Evolutionary conservation across 2,888 invertebrate genomes (phyloP).

Genomic region (Nebria salina): DNA sequence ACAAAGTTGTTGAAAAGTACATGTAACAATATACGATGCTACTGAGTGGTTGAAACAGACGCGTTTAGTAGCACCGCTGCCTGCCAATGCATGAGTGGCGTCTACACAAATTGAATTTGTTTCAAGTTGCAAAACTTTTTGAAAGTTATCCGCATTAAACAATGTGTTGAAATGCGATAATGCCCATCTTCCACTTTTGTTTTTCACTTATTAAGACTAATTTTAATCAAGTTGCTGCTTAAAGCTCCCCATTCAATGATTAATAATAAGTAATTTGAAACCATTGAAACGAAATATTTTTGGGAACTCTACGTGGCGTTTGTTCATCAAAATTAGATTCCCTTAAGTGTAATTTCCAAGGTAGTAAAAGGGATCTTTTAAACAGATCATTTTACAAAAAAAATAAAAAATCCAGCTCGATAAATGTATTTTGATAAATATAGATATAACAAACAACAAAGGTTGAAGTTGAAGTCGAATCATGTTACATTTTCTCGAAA

Average conservation of each 20-base stretch:
- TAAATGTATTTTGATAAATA: not conserved
- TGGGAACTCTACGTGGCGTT: no score
- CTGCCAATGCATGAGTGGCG: not conserved
- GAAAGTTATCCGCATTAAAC: not conserved
- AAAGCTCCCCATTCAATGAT: no score
- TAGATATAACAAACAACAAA: not conserved
- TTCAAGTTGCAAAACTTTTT: not conserved
- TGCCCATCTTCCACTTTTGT: not conserved
- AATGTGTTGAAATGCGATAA: not conserved
- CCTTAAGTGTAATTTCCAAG: no score
- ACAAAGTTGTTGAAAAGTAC: not conserved
- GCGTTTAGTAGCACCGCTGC: not conserved
- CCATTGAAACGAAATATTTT: no score
- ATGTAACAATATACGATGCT: not conserved
- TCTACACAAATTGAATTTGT: slow-evolving; percentile 1
- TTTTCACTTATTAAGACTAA: not conserved
- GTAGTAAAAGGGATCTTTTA: no score
- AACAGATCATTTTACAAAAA: no score
- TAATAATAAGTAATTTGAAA: no score
- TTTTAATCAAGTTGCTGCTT: no score
- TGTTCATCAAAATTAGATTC: no score
- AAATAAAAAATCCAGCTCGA: no score
- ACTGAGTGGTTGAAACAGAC: not conserved
- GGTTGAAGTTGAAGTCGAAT: not conserved
- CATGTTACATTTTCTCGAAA: not conserved